Conservation (phyloP, 2,113 vertebrate species). For the Leptosomus discolor region DNA sequence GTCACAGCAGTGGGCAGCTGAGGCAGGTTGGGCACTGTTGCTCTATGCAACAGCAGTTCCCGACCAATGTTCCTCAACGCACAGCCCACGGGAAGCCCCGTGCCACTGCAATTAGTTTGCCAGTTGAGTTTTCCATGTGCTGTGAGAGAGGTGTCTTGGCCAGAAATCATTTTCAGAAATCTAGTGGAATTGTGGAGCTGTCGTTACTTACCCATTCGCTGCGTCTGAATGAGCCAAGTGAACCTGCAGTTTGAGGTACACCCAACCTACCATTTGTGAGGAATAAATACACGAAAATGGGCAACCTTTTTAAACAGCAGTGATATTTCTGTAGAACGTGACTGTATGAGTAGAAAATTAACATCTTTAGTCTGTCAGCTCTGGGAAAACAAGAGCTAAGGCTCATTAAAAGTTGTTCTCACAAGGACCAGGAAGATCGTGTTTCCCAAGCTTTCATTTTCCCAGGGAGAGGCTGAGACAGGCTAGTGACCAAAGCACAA, state of each 20-base stretch:
- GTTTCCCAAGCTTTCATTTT: background rate
- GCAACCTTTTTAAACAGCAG: background rate
- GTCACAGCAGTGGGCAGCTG: background rate
- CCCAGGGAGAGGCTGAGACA: background rate
- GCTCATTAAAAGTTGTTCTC: background rate
- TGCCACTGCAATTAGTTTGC: background rate
- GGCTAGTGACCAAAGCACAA: background rate
- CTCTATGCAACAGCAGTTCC: background rate
- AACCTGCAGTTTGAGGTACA: background rate
- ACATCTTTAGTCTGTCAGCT: background rate
- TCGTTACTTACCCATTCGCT: rapidly evolving
- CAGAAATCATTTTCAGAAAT: background rate
- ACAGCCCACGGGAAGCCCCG: rapidly evolving
- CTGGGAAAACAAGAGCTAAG: background rate
- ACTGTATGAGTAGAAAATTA: background rate
- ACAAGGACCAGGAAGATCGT: background rate
- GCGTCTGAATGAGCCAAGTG: background rate
- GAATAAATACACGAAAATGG: background rate
- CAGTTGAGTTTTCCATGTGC: background rate
- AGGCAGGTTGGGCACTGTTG: background rate
- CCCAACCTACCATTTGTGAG: rapidly evolving
- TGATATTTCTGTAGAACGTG: background rate
- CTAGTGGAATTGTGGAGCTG: background rate
- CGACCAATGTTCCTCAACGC: rapidly evolving
- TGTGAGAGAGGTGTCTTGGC: background rate